Conservation (phyloP, 2,888 invertebrate genomes). For the Ormyrus labotus region DNA sequence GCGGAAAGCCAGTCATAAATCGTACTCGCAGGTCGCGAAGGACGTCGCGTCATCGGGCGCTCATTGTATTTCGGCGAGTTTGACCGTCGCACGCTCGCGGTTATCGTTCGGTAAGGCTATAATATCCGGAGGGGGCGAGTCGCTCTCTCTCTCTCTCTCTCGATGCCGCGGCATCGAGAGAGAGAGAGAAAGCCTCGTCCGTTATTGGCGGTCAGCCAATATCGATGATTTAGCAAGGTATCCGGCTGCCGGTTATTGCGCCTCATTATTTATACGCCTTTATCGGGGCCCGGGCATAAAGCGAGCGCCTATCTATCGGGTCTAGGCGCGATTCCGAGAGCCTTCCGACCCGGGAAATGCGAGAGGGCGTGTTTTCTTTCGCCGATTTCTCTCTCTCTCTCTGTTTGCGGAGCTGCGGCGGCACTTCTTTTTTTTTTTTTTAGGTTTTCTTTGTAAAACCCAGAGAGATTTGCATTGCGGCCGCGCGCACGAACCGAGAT, state of each 20-base stretch:
- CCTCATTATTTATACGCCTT: slow-evolving; percentile 67
- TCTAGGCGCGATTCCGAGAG: not conserved
- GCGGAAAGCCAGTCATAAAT: too few relatives aligned
- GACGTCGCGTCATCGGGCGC: too few relatives aligned
- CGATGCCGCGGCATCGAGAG: not conserved
- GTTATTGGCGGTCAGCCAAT: slow-evolving; percentile 66
- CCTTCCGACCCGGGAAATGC: too few relatives aligned
- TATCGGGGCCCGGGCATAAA: too few relatives aligned
- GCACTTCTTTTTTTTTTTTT: too few relatives aligned
- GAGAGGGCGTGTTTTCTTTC: too few relatives aligned
- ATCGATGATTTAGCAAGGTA: slow-evolving; percentile 70
- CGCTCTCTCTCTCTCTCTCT: too few relatives aligned
- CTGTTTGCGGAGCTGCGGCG: too few relatives aligned
- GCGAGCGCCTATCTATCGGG: not conserved
- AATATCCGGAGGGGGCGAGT: slow-evolving; percentile 5
- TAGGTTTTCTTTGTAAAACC: not conserved
- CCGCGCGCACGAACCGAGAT: not conserved
- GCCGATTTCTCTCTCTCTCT: too few relatives aligned
- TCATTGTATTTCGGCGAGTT: not conserved
- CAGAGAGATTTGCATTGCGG: not conserved
- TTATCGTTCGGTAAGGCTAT: not conserved
- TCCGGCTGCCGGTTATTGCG: slow-evolving; percentile 48
- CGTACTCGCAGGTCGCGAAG: too few relatives aligned
- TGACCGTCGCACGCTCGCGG: not conserved
- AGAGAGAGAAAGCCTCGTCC: slow-evolving; percentile 52